These are phyloP conservation scores for Hesperophylax magnus DNA, from an alignment of 1,140 invertebrate genomes.

Conservation along the genomic window DNA sequence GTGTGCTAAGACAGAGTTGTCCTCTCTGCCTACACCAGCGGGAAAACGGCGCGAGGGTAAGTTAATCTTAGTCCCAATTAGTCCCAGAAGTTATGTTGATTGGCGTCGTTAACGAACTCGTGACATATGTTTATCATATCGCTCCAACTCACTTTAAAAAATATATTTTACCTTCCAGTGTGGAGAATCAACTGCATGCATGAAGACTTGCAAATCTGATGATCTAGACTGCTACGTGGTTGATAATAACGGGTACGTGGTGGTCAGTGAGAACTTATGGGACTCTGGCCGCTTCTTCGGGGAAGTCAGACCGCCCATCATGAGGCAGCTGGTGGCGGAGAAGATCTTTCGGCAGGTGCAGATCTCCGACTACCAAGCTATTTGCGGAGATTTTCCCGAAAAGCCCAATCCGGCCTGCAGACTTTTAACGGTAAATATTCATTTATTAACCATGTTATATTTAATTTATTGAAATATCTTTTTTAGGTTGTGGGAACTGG, in stretches of 20 bases:
- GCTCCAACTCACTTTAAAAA: constrained; percentile 18
- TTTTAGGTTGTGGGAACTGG: too few relatives aligned
- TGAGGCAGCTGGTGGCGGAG: constrained; percentile 83
- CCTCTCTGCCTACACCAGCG: too few relatives aligned
- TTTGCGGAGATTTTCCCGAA: constrained; percentile 81
- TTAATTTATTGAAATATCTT: too few relatives aligned
- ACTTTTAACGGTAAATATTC: constrained; percentile 72
- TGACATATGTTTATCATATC: too few relatives aligned
- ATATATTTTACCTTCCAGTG: constrained; percentile 64
- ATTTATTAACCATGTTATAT: too few relatives aligned
- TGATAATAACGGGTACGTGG: constrained; percentile 93
- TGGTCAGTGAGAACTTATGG: constrained; percentile 80
- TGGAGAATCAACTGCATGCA: constrained; percentile 68
- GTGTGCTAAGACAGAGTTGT: too few relatives aligned
- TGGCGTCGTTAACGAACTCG: too few relatives aligned
- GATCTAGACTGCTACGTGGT: constrained; percentile 88
- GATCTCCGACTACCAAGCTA: constrained; percentile 91
- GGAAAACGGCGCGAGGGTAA: too few relatives aligned
- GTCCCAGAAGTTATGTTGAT: too few relatives aligned
- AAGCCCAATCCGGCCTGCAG: constrained; percentile 74
- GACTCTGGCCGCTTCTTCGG: constrained; percentile 92
- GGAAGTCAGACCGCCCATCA: constrained; percentile 84
- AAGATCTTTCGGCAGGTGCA: constrained; percentile 83
- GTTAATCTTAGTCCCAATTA: too few relatives aligned
- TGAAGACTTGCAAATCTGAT: constrained; percentile 78